These are phyloP conservation scores for Mustela lutreola DNA, from an alignment of 2,113 vertebrate genomes.

Conservation along the genomic window DNA sequence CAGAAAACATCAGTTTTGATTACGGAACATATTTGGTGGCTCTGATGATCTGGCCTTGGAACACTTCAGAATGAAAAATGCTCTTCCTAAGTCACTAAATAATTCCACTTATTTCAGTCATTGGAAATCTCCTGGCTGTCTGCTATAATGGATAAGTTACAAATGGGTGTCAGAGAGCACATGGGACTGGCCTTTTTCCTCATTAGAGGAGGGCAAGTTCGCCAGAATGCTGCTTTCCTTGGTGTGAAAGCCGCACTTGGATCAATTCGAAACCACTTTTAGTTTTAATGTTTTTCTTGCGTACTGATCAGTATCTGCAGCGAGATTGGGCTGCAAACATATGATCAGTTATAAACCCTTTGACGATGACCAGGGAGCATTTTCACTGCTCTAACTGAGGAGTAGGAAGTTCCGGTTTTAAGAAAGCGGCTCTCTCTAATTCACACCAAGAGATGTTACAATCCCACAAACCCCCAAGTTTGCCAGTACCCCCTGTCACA, in stretches of 20 bases:
- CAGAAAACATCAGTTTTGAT: not conserved
- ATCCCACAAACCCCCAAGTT: rapidly evolving
- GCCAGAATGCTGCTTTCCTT: not conserved
- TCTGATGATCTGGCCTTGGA: not conserved
- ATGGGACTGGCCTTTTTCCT: not conserved
- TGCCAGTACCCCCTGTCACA: not conserved
- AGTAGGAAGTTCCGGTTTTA: constrained; percentile 20
- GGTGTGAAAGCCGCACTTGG: not conserved
- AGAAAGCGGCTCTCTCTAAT: not conserved
- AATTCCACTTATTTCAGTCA: constrained; percentile 58
- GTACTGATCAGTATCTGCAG: constrained; percentile 3
- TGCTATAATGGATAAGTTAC: not conserved
- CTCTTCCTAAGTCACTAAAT: not conserved
- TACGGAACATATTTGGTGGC: not conserved
- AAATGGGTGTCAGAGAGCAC: constrained; percentile 40
- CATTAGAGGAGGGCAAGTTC: constrained; percentile 42
- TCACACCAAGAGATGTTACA: not conserved
- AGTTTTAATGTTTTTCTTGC: constrained; percentile 47
- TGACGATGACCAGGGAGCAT: not conserved
- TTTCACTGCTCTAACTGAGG: not conserved
- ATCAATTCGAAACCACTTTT: constrained; percentile 47
- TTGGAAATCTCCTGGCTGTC: constrained; percentile 16
- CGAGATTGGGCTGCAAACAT: not conserved
- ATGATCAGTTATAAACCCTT: constrained; percentile 8
- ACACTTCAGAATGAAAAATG: not conserved